Evolutionary conservation across 2,888 invertebrate species (phyloP).

Genomic region (Lysandra coridon): DNA sequence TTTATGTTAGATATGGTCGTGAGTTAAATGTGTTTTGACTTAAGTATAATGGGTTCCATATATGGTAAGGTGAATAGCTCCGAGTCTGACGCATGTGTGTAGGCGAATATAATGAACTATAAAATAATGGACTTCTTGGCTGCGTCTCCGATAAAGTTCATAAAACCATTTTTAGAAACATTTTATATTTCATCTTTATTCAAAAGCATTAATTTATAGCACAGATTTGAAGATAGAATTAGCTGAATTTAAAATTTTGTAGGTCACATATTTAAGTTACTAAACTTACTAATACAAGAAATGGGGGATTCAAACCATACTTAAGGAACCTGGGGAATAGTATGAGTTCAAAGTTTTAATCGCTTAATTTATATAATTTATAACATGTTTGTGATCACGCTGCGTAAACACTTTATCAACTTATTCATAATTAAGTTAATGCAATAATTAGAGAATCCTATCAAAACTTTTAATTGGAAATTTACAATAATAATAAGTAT

Average conservation of each 20-base stretch:
- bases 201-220: too few species aligned
- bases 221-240: too few species aligned
- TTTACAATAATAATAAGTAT: too few species aligned
- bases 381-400: constrained; percentile 7
- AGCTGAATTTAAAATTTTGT: background rate
- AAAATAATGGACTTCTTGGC: constrained; percentile 13
- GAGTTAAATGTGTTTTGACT: constrained; percentile 30
- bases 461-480: constrained; percentile 5
- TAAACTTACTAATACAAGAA: background rate
- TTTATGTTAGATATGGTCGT: constrained; percentile 29
- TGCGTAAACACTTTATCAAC: constrained; percentile 18
- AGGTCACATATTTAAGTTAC: background rate
- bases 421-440: constrained; percentile 15
- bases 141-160: background rate
- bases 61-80: constrained; percentile 29
- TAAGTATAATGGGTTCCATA: constrained; percentile 28
- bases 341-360: background rate
- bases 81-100: background rate
- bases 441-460: constrained; percentile 5
- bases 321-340: background rate
- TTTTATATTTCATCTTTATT: background rate
- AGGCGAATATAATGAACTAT: constrained; percentile 18
- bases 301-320: background rate
- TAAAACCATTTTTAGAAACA: background rate
- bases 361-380: constrained; percentile 4